These are phyloP conservation scores for Nephrocerus scutellatus DNA, from an alignment of 2,888 invertebrate genomes.

Conservation along the genomic window DNA sequence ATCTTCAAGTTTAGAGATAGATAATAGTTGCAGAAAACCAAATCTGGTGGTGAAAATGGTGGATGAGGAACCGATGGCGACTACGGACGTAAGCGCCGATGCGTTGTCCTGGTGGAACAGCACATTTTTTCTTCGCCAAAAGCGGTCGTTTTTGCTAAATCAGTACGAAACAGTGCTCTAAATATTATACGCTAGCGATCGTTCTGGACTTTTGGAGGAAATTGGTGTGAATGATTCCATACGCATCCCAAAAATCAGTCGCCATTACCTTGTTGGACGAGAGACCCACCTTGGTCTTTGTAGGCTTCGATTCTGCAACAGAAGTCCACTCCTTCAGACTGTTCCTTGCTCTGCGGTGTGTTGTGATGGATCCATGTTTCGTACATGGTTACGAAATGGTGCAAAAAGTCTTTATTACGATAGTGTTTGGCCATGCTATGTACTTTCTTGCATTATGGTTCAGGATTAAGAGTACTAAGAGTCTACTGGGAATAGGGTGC, in stretches of 20 bases:
- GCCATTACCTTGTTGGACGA: constrained; percentile 4
- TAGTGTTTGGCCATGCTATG: too few species aligned
- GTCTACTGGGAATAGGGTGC: too few species aligned
- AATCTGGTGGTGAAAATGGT: constrained; percentile 1
- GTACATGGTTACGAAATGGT: too few species aligned
- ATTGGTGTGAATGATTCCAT: too few species aligned
- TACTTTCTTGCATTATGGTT: too few species aligned
- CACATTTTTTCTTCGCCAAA: constrained; percentile 7
- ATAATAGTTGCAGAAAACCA: not conserved
- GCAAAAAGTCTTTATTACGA: too few species aligned
- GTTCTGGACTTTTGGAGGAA: too few species aligned
- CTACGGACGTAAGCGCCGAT: not conserved
- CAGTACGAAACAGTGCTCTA: not conserved
- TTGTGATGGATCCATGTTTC: too few species aligned
- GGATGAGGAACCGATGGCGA: constrained; percentile 1
- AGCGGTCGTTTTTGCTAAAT: not conserved
- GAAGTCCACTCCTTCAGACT: too few species aligned
- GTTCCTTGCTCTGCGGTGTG: too few species aligned
- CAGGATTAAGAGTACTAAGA: too few species aligned
- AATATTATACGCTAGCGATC: constrained; percentile 1
- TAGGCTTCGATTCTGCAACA: too few species aligned
- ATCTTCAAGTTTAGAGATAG: not conserved
- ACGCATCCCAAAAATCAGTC: not conserved
- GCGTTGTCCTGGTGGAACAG: constrained; percentile 3
- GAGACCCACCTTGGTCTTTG: not conserved